These are phyloP conservation scores for Sogatella furcifera DNA, from an alignment of 1,140 invertebrate species.

Conservation along the genomic window DNA sequence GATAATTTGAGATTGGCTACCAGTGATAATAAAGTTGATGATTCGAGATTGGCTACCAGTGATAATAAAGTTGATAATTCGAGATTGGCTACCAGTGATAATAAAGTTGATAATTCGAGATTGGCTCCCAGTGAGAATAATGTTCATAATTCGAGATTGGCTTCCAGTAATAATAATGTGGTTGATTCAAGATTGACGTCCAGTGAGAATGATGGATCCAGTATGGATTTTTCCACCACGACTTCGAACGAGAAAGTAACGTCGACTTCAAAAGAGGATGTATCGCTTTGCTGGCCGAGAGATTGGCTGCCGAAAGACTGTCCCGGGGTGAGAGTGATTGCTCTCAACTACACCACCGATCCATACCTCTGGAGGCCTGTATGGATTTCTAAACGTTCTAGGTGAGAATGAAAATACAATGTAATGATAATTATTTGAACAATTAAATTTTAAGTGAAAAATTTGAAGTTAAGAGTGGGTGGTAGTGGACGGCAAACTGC, in stretches of 20 bases:
- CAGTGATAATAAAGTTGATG: neutral
- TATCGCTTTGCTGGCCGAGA: slow-evolving; percentile 53
- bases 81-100: neutral
- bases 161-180: neutral
- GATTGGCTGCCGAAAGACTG: slow-evolving; percentile 57
- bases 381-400: slow-evolving; percentile 48
- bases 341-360: slow-evolving; percentile 59
- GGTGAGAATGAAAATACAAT: slow-evolving; percentile 34
- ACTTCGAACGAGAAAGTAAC: slow-evolving; percentile 14
- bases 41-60: neutral
- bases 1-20: neutral
- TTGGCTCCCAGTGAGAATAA: neutral
- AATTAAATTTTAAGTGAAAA: no score
- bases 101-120: neutral
- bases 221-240: neutral
- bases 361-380: slow-evolving; percentile 54
- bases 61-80: neutral
- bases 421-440: no score
- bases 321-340: slow-evolving; percentile 50
- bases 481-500: no score
- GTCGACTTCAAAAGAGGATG: slow-evolving; percentile 7
- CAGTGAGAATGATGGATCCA: neutral
- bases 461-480: no score
- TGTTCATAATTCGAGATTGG: neutral
- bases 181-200: neutral